Percentiles rank a stretch among this genome's conserved stretches.
Conservation (phyloP, 1,140 invertebrate species). For the Sarcophaga peregrina region DNA sequence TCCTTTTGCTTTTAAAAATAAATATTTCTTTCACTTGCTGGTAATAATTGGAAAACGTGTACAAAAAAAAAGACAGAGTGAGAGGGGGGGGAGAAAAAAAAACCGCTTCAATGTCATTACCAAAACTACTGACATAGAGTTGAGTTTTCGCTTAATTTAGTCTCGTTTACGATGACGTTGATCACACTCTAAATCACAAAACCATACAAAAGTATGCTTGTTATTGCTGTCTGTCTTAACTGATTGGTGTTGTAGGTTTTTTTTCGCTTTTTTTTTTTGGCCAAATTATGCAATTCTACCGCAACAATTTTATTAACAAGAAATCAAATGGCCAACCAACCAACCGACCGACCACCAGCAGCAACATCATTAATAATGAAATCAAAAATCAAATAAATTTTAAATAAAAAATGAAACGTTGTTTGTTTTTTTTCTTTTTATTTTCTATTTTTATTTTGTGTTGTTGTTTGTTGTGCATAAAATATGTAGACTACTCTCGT, state of each 20-base stretch:
- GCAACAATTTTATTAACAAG: not conserved
- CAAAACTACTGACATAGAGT: too few relatives aligned
- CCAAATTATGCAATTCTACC: constrained; percentile 3
- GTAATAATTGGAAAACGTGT: too few relatives aligned
- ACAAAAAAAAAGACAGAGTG: too few relatives aligned
- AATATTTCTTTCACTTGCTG: too few relatives aligned
- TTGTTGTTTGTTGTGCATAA: not conserved
- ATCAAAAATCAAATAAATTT: not conserved
- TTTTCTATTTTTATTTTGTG: not conserved
- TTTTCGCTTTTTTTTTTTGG: not conserved
- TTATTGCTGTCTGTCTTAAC: not conserved
- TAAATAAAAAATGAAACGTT: not conserved
- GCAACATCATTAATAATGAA: constrained; percentile 33
- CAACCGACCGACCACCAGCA: not conserved
- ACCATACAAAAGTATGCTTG: not conserved
- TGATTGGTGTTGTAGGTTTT: not conserved
- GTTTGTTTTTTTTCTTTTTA: too few relatives aligned
- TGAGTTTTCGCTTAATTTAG: too few relatives aligned
- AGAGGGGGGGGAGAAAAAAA: too few relatives aligned
- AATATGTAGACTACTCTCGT: constrained; percentile 19
- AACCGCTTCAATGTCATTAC: too few relatives aligned
- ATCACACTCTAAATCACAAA: too few relatives aligned
- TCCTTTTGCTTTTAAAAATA: too few relatives aligned
- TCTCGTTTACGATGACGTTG: too few relatives aligned
- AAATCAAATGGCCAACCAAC: not conserved